A percentile compares a stretch with the other conserved stretches of the same genome.
Conservation (phyloP, 1,140 invertebrate genomes). For the Lethocerus indicus region DNA sequence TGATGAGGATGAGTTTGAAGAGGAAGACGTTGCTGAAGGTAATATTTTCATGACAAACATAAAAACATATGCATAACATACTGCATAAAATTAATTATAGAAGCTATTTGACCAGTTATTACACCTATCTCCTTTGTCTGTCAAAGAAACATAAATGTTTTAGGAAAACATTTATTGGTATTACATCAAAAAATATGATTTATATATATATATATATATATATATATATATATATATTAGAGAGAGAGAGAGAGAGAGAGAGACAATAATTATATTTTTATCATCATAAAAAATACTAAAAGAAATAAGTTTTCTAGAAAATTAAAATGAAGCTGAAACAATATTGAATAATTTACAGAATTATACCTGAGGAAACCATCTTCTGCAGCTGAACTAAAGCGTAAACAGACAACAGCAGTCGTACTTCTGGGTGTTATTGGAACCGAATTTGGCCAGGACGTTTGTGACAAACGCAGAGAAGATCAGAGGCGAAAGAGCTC, state of each 20-base stretch:
- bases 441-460: constrained; percentile 91
- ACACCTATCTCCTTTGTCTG: neutral
- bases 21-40: constrained; percentile 47
- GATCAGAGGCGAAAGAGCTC: constrained; percentile 51
- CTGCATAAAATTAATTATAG: neutral
- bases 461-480: constrained; percentile 23
- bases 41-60: neutral
- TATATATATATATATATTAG: no score
- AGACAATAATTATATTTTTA: no score
- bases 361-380: constrained; percentile 54
- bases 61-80: neutral
- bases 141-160: neutral
- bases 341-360: constrained; percentile 26
- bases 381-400: constrained; percentile 67
- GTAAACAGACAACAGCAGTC: constrained; percentile 93
- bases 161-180: no score
- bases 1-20: constrained; percentile 68
- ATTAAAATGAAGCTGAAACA: no score
- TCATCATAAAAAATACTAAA: no score
- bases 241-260: no score
- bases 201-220: no score
- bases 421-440: constrained; percentile 94
- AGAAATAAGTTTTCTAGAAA: no score
- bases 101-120: neutral
- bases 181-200: no score